Evolutionary conservation across 1,140 invertebrate species (phyloP), one percentile per base, ranked within the genome.

Genomic region (Prorops nasuta): DNA sequence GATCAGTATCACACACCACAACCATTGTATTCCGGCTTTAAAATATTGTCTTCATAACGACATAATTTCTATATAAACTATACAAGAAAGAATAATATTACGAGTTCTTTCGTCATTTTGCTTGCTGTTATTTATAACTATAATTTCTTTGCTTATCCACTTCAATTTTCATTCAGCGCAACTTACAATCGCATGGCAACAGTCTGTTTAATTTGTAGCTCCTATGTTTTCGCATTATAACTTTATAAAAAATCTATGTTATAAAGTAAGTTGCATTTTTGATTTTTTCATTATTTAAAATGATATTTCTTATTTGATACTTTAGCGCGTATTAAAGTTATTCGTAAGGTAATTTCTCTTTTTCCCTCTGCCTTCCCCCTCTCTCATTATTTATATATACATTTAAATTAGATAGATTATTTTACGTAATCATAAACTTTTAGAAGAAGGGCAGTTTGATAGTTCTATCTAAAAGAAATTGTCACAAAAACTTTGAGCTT

Each of bases 191-290:
- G 17, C 8, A 34, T 37, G 38, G n/a, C 24, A 34, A 17, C 46
- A 45, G 37, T 53, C 45, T 20, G 1, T 14, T 34, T 38, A 49
- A 14, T 15, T 44, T 39, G 19, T 49, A n/a, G 22, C n/a, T 43
- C 28, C 24, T 28, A 7, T 6, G 24, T n/a, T n/a, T 44, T 19
- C 43, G 15, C 48, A 22, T n/a, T 61, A 53, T 36, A 53, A 44
- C 43, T 20, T 60, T 61, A 61, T 61, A 61, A 61, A 61, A 61
- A 61, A 61, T 56, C 54, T 61, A 61, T 56, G 44, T 40, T 24
- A 41, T 61, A 56, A 50, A 14, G 32, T 54, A 55, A 44, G 40
- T 56, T 36, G 54, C 24, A 37, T 17, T 46, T 60, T 60, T 60
- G n/a, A n/a, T n/a, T n/a, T n/a, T n/a, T n/a, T n/a, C n/a, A n/a